Percentiles rank a stretch among this genome's conserved stretches.
These are phyloP conservation scores for Ceratitis capitata DNA, from an alignment of 1,140 invertebrate species.

Conservation along the genomic window DNA sequence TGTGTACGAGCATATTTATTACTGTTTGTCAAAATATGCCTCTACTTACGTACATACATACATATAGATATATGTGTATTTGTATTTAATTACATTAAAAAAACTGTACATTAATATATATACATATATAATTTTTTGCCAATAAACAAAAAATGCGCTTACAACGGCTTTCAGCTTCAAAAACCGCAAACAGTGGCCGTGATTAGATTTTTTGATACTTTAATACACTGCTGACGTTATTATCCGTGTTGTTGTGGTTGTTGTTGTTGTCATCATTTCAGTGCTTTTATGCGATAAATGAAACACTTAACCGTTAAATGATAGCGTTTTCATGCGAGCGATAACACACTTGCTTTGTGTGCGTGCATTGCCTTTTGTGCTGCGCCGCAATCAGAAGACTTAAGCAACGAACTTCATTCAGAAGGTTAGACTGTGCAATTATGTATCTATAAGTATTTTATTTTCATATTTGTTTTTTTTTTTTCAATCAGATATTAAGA, in stretches of 20 bases:
- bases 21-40: background rate
- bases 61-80: background rate
- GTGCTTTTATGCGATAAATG: background rate
- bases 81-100: too few species aligned
- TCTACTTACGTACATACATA: background rate
- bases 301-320: conserved; percentile 19
- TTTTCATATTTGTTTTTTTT: background rate
- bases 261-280: too few species aligned
- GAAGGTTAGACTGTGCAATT: background rate
- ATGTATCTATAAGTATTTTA: background rate
- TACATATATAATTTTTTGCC: conserved; percentile 29
- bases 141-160: background rate
- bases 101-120: too few species aligned
- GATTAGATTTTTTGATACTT: conserved; percentile 15
- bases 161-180: background rate
- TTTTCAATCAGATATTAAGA: background rate
- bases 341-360: too few species aligned
- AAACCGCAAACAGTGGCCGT: background rate
- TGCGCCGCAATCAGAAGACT: background rate
- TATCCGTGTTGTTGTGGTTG: background rate
- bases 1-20: background rate
- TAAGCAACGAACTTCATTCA: background rate
- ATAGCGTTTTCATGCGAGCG: conserved; percentile 6
- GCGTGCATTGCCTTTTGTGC: background rate
- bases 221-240: background rate